Conservation (phyloP, 2,888 invertebrate genomes). For the Blomia tropicalis region DNA sequence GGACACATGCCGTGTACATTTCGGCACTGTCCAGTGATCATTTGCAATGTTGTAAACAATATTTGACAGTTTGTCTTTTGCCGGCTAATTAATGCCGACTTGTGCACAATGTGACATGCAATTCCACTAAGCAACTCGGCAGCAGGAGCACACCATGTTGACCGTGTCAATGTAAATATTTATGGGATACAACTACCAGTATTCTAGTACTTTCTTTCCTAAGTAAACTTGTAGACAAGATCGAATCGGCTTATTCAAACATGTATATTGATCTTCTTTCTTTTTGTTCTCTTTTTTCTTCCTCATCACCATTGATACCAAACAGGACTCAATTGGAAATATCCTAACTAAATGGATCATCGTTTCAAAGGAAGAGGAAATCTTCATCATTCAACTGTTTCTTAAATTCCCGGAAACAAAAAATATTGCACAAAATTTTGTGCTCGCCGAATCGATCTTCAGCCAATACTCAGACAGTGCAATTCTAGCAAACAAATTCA, state of each 20-base stretch:
- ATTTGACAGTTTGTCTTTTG: not conserved
- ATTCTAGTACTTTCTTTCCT: too few species aligned
- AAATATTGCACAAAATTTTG: constrained; percentile 53
- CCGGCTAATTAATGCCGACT: not conserved
- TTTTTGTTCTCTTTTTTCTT: too few species aligned
- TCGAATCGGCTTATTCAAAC: too few species aligned
- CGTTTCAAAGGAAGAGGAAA: constrained; percentile 71
- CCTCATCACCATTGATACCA: not conserved
- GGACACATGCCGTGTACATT: not conserved
- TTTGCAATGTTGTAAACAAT: not conserved
- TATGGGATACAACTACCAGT: not conserved
- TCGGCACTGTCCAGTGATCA: not conserved
- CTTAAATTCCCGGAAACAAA: constrained; percentile 74
- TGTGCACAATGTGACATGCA: not conserved
- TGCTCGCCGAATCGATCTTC: constrained; percentile 31
- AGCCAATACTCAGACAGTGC: constrained; percentile 9
- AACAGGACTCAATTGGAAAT: constrained; percentile 18
- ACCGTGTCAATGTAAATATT: not conserved
- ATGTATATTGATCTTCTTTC: too few species aligned
- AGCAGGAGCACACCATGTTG: too few species aligned
- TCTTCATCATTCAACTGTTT: constrained; percentile 76
- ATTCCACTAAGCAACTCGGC: too few species aligned
- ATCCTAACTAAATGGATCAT: constrained; percentile 52
- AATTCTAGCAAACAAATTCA: constrained; percentile 10
- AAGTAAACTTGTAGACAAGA: too few species aligned